phyloP scores from a whole-genome alignment of 2,888 invertebrate genomes.

The Sabatieria punctata region DNA sequence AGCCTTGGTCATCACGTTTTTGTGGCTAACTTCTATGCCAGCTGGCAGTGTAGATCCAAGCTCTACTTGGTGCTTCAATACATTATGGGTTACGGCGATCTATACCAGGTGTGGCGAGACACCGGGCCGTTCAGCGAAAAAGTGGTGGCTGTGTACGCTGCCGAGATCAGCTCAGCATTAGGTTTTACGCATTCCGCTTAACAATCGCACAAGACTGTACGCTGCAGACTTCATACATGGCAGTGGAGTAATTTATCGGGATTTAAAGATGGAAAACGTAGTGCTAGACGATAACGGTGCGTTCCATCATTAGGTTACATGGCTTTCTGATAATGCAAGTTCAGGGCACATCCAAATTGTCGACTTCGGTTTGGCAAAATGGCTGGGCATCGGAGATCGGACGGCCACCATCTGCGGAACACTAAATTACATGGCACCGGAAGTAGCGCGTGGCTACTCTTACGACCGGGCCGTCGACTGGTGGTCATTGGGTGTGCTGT shows the following conservation, averaged over 20 bases:
- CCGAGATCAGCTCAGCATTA: conserved; percentile 67
- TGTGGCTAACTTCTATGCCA: conserved; percentile 21
- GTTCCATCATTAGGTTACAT: no score
- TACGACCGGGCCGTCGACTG: conserved; percentile 80
- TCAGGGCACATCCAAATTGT: conserved; percentile 56
- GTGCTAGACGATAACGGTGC: conserved; percentile 54
- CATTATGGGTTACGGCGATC: conserved; percentile 70
- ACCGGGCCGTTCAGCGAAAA: conserved; percentile 56
- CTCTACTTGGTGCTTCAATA: conserved; percentile 48
- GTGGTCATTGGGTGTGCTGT: conserved; percentile 63
- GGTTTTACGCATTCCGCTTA: no score
- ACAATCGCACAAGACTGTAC: no score
- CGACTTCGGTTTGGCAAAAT: conserved; percentile 85
- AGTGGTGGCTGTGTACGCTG: conserved; percentile 61
- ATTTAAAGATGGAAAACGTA: conserved; percentile 59
- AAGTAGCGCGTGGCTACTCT: conserved; percentile 55
- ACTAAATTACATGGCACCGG: conserved; percentile 80
- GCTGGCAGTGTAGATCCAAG: conserved; percentile 22
- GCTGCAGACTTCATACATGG: conserved; percentile 24
- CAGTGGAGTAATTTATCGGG: conserved; percentile 25
- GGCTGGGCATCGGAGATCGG: conserved; percentile 57
- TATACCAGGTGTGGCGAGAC: conserved; percentile 53
- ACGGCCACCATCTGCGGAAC: conserved; percentile 83
- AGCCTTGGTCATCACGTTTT: conserved; percentile 16
- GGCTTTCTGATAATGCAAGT: no score